Percentiles rank a stretch among this genome's conserved stretches.
Evolutionary conservation across 2,888 invertebrate species (phyloP).

Genomic region (Synanthedon myopaeformis): DNA sequence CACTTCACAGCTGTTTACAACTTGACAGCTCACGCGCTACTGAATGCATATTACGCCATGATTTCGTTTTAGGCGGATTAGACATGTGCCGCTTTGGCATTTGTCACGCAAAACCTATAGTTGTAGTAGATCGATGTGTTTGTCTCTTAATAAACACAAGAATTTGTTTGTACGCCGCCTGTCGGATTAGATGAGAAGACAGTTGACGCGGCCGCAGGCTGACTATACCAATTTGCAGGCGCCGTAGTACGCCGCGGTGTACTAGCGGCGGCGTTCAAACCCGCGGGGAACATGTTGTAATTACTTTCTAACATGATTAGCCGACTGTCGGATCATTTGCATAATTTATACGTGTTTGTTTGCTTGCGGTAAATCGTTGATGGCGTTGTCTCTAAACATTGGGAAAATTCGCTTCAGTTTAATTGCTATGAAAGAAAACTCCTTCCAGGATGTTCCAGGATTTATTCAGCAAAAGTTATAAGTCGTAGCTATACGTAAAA

Average conservation of each 20-base stretch:
- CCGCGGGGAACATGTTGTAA: neutral
- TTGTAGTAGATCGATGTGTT: no score
- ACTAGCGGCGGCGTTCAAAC: neutral
- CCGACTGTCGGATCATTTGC: neutral
- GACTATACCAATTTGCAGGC: slow-evolving; percentile 44
- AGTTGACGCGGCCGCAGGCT: slow-evolving; percentile 44
- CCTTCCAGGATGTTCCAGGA: no score
- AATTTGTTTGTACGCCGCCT: neutral
- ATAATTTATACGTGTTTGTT: neutral
- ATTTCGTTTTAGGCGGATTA: no score
- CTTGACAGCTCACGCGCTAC: no score
- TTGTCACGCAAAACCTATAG: no score
- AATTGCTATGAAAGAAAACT: no score
- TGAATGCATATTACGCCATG: no score
- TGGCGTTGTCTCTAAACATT: neutral
- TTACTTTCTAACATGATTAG: neutral
- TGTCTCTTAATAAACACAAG: no score
- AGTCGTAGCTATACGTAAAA: no score
- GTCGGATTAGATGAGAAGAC: slow-evolving; percentile 44
- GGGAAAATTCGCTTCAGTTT: neutral
- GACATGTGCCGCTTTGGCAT: no score
- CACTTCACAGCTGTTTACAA: no score
- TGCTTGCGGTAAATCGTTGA: neutral
- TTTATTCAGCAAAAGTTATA: no score
- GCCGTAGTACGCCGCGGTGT: neutral